Percentiles rank a stretch among this genome's conserved stretches.
Conservation (phyloP, 2,797 vertebrate species). For the Zenarchopterus dispar region DNA sequence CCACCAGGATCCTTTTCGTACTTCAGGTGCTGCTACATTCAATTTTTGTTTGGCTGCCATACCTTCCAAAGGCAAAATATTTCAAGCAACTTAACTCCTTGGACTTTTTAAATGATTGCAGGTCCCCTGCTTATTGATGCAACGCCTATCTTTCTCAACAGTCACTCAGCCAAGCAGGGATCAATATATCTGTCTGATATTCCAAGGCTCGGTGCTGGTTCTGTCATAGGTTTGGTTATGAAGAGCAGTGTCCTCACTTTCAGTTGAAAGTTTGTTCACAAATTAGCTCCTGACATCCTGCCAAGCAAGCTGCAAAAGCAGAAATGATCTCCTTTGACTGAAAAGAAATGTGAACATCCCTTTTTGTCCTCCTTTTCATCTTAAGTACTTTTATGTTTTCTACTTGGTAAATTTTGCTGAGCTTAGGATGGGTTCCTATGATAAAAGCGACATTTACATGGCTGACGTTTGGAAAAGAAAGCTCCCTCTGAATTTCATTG, state of each 20-base stretch:
- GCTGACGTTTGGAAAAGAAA: conserved; percentile 8
- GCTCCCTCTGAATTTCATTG: not conserved
- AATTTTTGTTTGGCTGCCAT: conserved; percentile 19
- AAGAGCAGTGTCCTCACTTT: conserved; percentile 20
- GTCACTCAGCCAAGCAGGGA: conserved; percentile 31
- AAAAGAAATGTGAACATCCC: conserved; percentile 20
- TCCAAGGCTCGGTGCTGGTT: conserved; percentile 15
- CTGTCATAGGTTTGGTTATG: conserved; percentile 6
- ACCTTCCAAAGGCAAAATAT: conserved; percentile 29
- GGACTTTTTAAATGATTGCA: conserved; percentile 15
- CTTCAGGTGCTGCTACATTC: conserved; percentile 58
- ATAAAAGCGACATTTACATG: conserved; percentile 5
- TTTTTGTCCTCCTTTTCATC: conserved; percentile 27
- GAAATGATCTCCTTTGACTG: not conserved
- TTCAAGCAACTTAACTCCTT: conserved; percentile 32
- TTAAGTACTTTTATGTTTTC: conserved; percentile 11
- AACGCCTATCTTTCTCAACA: conserved; percentile 40
- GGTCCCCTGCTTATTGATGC: conserved; percentile 43
- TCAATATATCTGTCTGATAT: conserved; percentile 23
- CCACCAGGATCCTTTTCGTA: conserved; percentile 12
- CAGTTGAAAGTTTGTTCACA: conserved; percentile 19
- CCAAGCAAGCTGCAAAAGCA: conserved; percentile 4
- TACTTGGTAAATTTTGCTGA: conserved; percentile 16
- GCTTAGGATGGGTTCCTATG: conserved; percentile 8
- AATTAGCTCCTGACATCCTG: conserved; percentile 18